Percentiles rank a stretch among this genome's conserved stretches.
Conservation (phyloP, 2,888 invertebrate genomes). For the Andrena camellia region DNA sequence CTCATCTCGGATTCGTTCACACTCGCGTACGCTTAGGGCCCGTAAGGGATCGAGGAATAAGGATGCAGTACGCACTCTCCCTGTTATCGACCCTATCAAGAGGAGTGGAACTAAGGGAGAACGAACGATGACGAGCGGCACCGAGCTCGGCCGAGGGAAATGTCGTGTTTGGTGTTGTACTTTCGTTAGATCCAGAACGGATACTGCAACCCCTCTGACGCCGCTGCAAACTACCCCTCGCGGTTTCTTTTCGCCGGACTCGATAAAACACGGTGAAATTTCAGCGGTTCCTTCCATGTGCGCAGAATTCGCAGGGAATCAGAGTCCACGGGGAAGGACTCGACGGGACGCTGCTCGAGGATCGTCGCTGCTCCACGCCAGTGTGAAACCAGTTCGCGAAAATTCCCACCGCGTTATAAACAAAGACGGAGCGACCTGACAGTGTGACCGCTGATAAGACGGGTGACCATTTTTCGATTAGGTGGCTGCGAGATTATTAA, state of each 20-base stretch:
- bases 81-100: constrained; percentile 79
- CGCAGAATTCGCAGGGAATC: not conserved
- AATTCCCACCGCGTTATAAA: not conserved
- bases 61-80: constrained; percentile 81
- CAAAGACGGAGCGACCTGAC: not conserved
- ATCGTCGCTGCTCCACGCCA: not conserved
- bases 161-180: constrained; percentile 50
- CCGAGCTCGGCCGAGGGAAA: constrained; percentile 58
- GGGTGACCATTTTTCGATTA: not conserved
- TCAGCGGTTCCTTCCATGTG: not conserved
- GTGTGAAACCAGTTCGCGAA: not conserved
- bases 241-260: not conserved
- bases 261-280: not conserved
- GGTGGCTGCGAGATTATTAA: not conserved
- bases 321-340: not conserved
- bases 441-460: not conserved
- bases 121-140: constrained; percentile 60
- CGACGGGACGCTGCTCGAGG: not conserved
- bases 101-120: constrained; percentile 63
- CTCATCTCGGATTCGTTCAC: not conserved
- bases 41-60: constrained; percentile 51
- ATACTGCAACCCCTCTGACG: constrained; percentile 37
- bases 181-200: constrained; percentile 54
- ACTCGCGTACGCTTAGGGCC: constrained; percentile 42
- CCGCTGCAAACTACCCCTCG: not conserved